phyloP scores from a whole-genome alignment of 2,797 vertebrate genomes.

The Coreius guichenoti region DNA sequence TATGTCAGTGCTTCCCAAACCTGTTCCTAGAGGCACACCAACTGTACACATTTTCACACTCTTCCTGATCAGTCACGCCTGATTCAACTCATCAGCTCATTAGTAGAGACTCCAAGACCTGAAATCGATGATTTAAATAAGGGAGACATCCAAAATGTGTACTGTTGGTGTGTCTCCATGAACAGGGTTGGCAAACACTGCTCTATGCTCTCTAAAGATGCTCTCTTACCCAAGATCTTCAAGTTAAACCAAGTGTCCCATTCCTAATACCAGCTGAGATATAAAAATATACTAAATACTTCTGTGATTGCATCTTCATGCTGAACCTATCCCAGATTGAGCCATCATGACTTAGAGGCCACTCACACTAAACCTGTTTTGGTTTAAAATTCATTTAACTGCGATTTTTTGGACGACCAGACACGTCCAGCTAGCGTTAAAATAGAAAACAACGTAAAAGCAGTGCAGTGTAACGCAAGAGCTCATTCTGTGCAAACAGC shows the following conservation, averaged over 20 bases:
- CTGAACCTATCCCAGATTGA: not conserved
- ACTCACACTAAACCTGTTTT: not conserved
- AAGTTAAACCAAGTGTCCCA: not conserved
- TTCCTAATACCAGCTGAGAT: not conserved
- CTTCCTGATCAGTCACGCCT: not conserved
- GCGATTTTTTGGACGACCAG: too few relatives aligned
- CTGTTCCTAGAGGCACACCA: not conserved
- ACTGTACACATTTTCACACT: not conserved
- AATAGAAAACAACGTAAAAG: not conserved
- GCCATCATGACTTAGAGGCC: not conserved
- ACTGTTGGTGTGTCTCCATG: not conserved
- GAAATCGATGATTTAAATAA: not conserved
- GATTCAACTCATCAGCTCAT: not conserved
- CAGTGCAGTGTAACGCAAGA: not conserved
- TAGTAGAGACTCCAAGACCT: not conserved
- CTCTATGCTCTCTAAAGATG: not conserved
- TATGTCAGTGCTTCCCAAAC: not conserved
- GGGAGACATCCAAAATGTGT: too few relatives aligned
- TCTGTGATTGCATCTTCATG: not conserved
- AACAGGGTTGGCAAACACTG: not conserved
- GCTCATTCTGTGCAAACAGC: too few relatives aligned
- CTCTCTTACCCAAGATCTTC: not conserved
- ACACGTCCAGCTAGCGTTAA: not conserved
- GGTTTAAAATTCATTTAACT: not conserved
- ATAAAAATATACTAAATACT: not conserved